These are phyloP conservation scores for Meloidogyne exigua DNA, from an alignment of 1,140 invertebrate species.

Conservation along the genomic window DNA sequence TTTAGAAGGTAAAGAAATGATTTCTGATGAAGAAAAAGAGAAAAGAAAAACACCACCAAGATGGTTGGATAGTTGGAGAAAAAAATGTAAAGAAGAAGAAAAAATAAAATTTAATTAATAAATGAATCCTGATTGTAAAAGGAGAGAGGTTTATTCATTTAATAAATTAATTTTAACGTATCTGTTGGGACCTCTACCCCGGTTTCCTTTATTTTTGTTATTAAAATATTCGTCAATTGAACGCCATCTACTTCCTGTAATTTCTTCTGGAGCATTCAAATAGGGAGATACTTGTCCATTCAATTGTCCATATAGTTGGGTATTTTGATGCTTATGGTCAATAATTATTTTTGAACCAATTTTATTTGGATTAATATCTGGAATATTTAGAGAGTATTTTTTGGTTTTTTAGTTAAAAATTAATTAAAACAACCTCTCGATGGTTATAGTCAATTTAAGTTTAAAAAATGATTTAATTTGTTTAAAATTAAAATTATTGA, in stretches of 20 bases:
- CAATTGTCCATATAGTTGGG: neutral
- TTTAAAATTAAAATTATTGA: neutral
- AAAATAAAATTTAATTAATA: neutral
- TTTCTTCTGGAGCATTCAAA: conserved; percentile 31
- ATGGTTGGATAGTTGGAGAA: conserved; percentile 24
- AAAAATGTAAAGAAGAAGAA: neutral
- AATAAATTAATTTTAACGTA: conserved; percentile 38
- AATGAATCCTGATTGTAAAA: too few species aligned
- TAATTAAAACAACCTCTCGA: neutral
- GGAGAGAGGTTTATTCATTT: conserved; percentile 35
- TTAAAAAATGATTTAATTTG: neutral
- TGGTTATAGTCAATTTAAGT: neutral
- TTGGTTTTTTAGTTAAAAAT: neutral
- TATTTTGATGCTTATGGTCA: neutral
- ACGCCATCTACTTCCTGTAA: conserved; percentile 35
- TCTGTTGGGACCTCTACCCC: conserved; percentile 31
- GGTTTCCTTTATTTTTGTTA: conserved; percentile 25
- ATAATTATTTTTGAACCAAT: conserved; percentile 3
- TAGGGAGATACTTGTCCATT: conserved; percentile 1
- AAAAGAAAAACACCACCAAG: conserved; percentile 22
- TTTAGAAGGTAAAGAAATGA: conserved; percentile 74
- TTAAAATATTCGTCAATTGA: conserved; percentile 27
- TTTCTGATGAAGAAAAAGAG: neutral
- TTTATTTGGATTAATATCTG: conserved; percentile 15
- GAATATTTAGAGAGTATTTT: neutral